Evolutionary conservation across 2,888 invertebrate genomes (phyloP), one percentile per base, ranked within the genome.

Genomic region (Protonemura montana): DNA sequence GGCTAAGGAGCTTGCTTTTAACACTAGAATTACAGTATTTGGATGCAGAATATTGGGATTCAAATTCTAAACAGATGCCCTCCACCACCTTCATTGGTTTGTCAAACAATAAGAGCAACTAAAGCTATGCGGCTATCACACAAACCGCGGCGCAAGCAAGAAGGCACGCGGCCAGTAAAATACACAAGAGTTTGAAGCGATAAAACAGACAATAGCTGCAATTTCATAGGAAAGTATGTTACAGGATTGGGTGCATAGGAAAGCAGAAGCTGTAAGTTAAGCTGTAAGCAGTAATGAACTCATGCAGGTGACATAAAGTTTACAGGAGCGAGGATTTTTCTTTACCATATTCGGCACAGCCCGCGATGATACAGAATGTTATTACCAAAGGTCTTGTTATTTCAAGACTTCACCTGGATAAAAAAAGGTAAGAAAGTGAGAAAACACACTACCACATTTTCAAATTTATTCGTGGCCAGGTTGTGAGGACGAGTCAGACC

Each of bases 1-100:
- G 59, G 59, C 59, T 59, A 59, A 16, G 21, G 59, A 59, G 59
- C 59, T 59, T 10, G 59, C 21, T 59, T 59, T 59, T 16, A 59
- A 59, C 59, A 59, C 59, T 59, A 59, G 59, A 59, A 59, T 59
- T 59, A 59, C 59, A 59, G 59, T 59, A 59, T 59, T 21, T 59
- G 59, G 21, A 59, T 59, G 59, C 21, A 59, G 59, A 59, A 59
- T 21, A 59, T 21, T 21, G 59, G 59, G 59, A 59, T 21, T 10
- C 21, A 21, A 59, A 59, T 21, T 10, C 59, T 59, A 59, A 59
- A 59, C 21, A 21, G 59, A 7, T 59, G 59, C 59, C 59, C 59
- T 21, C 59, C 59, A 59, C 59, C 59, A 59, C 59, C 59, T 21
- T 59, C 21, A 59, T 59, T 21, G 59, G 59, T 21, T 21, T 59